Percentiles rank a stretch among this genome's conserved stretches.
Conservation (phyloP, 2,888 invertebrate genomes). For the Trachelus tabidus region DNA sequence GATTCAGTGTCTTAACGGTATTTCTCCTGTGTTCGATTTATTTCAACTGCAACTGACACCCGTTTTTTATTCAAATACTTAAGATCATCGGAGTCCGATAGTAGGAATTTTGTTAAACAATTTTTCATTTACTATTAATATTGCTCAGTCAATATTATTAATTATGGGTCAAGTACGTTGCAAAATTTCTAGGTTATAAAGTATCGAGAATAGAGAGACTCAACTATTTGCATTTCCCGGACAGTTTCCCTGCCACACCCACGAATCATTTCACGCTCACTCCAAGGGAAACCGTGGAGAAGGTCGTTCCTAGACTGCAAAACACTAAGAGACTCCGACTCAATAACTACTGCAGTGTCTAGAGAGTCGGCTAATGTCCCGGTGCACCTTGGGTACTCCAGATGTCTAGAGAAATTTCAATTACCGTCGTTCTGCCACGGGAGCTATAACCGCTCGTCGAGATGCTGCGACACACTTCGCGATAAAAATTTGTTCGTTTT, state of each 20-base stretch:
- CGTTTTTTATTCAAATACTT: not conserved
- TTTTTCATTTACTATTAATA: not conserved
- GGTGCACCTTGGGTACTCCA: not conserved
- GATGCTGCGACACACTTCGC: not conserved
- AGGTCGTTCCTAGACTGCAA: not conserved
- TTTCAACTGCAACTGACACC: not conserved
- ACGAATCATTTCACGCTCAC: not conserved
- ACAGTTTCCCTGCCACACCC: not conserved
- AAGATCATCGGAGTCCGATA: not conserved
- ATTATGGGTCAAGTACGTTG: not conserved
- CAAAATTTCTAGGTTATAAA: not conserved
- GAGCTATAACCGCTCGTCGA: not conserved
- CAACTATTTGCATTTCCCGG: not conserved
- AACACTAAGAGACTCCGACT: not conserved
- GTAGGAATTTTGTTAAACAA: not conserved
- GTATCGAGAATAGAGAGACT: not conserved
- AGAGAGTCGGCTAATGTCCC: not conserved
- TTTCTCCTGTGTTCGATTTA: not conserved
- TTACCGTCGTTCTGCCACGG: not conserved
- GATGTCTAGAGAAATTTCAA: not conserved
- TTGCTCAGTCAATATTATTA: not conserved
- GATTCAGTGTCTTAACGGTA: not conserved
- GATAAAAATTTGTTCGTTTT: not conserved
- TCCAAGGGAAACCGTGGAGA: not conserved
- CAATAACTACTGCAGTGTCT: not conserved